Evolutionary conservation across 2,797 vertebrate species (phyloP), one percentile per base, ranked within the genome.

Genomic region (Hippocampus kuda): DNA sequence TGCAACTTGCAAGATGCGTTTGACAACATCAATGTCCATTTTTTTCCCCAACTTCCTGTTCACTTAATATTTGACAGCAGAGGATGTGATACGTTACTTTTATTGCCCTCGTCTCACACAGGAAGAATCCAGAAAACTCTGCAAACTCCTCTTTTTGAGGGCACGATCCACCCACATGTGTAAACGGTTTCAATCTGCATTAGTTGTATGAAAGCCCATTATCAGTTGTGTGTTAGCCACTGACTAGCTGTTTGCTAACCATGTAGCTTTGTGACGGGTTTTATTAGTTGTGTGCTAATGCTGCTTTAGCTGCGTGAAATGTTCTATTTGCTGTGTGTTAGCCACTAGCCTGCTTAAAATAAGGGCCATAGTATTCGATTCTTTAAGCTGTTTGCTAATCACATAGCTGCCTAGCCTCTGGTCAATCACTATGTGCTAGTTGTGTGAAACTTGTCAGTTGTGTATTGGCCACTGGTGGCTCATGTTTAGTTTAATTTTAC

Each of bases 51-150:
- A 59, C n/a, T 30, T 59, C 26, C 24, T 2, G 5, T 60, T 16
- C 57, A 20, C 27, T 38, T 61, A 27, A 38, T 61, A 61, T 61
- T 61, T 61, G 59, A 61, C 59, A 34, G 18, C 30, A 38, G 63
- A 65, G 63, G 63, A 65, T 65, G 63, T 27, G 44, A 65, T 65
- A 48, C 24, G 42, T 65, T 65, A 48, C 18, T 48, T 65, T 65
- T 48, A 65, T 65, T 18, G 44, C 63, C 27, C 15, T 48, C 42
- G 16, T 46, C 63, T 48, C n/a, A n/a, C 10, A 46, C 5, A 16
- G 15, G 24, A 46, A 46, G 22, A 65, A 18, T 13, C 15, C 11
- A 34, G 57, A 38, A 34, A 20, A 38, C 26, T 59, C 1, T 27
- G 16, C 24, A 30, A 59, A 59, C 59, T 60, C 59, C 27, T 60